Percentiles rank a stretch among this genome's conserved stretches.
Conservation (phyloP, 1,140 invertebrate species). For the Neodiprion lecontei region DNA sequence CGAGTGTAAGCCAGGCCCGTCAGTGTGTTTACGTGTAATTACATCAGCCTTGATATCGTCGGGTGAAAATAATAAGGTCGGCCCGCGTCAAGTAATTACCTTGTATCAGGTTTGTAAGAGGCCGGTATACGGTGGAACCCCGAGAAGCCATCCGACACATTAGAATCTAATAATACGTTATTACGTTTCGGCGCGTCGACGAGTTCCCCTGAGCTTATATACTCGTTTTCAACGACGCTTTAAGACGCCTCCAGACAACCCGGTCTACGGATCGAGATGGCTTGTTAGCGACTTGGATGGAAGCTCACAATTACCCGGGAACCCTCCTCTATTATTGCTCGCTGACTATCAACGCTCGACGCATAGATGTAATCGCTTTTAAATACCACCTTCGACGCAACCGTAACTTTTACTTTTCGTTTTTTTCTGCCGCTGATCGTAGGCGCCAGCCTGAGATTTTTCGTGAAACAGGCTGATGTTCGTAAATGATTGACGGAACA, state of each 20-base stretch:
- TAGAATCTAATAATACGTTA: conserved; percentile 53
- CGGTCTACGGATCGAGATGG: conserved; percentile 4
- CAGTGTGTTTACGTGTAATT: conserved; percentile 50
- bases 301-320: neutral
- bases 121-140: conserved; percentile 28
- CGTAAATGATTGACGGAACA: too few relatives aligned
- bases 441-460: too few relatives aligned
- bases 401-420: too few relatives aligned
- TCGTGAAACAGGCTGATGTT: too few relatives aligned
- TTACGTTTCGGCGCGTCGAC: conserved; percentile 44
- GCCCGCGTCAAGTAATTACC: conserved; percentile 51
- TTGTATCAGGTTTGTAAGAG: conserved; percentile 46
- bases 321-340: neutral
- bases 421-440: too few relatives aligned
- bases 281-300: conserved; percentile 4
- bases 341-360: neutral
- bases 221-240: neutral
- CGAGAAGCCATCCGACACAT: conserved; percentile 42
- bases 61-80: conserved; percentile 57
- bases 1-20: too few relatives aligned
- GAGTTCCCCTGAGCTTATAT: neutral
- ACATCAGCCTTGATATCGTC: conserved; percentile 50
- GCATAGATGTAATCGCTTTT: neutral
- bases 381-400: neutral
- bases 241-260: neutral